Percentiles rank a stretch among this genome's conserved stretches.
Conservation (phyloP, 2,888 invertebrate genomes). For the Cephus sareptanus region DNA sequence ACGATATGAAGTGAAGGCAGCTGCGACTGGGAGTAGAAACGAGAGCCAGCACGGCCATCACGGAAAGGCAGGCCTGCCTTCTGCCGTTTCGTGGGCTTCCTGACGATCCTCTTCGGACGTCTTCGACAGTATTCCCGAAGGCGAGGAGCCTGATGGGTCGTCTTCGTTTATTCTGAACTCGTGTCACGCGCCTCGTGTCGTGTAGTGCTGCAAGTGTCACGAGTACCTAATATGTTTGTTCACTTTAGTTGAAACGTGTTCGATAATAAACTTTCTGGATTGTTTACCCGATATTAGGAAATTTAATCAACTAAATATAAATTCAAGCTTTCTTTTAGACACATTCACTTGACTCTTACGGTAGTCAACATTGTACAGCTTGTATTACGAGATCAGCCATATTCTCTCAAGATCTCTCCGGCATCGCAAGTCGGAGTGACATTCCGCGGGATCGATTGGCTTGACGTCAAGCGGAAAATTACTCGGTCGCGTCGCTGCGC, state of each 20-base stretch:
- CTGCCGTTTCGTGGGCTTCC: constrained; percentile 40
- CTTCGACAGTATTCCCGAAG: constrained; percentile 46
- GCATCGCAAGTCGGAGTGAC: constrained; percentile 3
- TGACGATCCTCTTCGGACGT: constrained; percentile 25
- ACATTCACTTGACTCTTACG: background rate
- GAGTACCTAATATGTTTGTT: background rate
- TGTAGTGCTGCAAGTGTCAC: background rate
- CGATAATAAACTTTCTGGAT: background rate
- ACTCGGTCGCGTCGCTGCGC: constrained; percentile 5
- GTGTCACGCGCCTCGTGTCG: constrained; percentile 1
- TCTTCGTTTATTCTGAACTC: background rate
- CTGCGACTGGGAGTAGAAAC: constrained; percentile 1
- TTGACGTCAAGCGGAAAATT: constrained; percentile 9
- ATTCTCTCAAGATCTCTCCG: constrained; percentile 8
- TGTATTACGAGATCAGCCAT: constrained; percentile 6
- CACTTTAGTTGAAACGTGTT: background rate
- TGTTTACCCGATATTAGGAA: background rate
- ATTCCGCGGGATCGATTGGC: constrained; percentile 12
- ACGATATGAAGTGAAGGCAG: background rate
- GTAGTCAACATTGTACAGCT: background rate
- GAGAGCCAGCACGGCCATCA: constrained; percentile 19
- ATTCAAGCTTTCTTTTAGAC: background rate
- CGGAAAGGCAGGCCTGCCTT: constrained; percentile 46
- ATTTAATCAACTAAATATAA: background rate
- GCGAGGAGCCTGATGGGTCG: constrained; percentile 52